Evolutionary conservation across 1,140 invertebrate species (phyloP), one percentile per base, ranked within the genome.

Genomic region (Hestina assimilis): DNA sequence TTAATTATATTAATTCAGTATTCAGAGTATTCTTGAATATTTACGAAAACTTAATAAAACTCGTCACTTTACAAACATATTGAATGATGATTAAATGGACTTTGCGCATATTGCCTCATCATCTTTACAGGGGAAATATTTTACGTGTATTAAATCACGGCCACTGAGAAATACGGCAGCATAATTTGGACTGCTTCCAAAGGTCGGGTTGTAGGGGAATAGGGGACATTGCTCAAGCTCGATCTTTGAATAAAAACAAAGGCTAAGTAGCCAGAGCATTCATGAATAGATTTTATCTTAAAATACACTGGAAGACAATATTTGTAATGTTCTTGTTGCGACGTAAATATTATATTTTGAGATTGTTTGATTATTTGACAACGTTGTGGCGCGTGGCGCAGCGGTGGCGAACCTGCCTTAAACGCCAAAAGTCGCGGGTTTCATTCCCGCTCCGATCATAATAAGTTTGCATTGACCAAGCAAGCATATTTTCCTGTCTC

Each of bases 181-280:
- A 42, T 45, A 50, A 60, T 68, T 68, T 68, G 66, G 66, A 63
- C 24, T 23, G 17, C 31, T 28, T 60, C 65, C 65, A 68, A 68
- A 54, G 57, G 57, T 57, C 54, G 61, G 52, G 59, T 58, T 66
- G 43, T 55, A 19, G 57, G 28, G 48, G 48, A 55, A 45, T 42
- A 42, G 52, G 52, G 53, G 53, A 43, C 57, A 59, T 46, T 55
- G 55, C 54, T 57, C 53, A 65, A 68, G 63, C 54, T 50, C 54
- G 63, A 48, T 26, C 31, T 72, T 68, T 66, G 60, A 63, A 64
- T 68, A 61, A 64, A 67, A 68, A 60, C 58, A 64, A 64, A 51
- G 57, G 54, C 52, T 64, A 56, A 42, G 29, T 40, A 15, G 26
- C 54, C 50, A 57, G 35, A 57, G 17, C 50, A 57, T 57, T 57